Evolutionary conservation across 2,113 vertebrate species (phyloP), one percentile per base, ranked within the genome.

Genomic region (Empidonax traillii): DNA sequence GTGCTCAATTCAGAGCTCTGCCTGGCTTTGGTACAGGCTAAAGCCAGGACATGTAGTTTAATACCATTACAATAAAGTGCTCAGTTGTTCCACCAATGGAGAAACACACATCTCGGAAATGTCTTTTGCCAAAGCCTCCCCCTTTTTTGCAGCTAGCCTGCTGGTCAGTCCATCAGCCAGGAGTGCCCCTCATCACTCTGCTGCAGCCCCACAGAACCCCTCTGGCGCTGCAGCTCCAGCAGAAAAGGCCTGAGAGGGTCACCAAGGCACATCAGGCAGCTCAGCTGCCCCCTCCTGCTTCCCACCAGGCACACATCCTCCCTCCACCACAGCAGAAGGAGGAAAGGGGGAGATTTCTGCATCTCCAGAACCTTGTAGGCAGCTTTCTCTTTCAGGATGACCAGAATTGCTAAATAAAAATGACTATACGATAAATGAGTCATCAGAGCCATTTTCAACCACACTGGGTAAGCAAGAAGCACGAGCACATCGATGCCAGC

Each of bases 401-500:
- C 62, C 59, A n/a, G 2, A 58, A 17, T 20, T 49, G 37, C 43
- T 55, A 30, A 76, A 37, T 28, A 84, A 58, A 91, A 89, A 44
- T 39, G 63, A 39, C 17, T 33, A 8, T 37, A 31, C 39, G 43
- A 92, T 56, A 95, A 91, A 78, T 24, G 39, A 76, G 77, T 31
- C 11, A 7, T n/a, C 80, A 85, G 76, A 87, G 30, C 28, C 25
- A 19, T 65, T 87, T 91, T 78, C 56, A 53, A 56, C 35, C 24
- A 72, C 24, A 59, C 0, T 47, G 33, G 19, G 17, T 41, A 6
- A 52, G 24, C 30, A 56, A 83, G 61, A 75, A 75, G 27, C 33
- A 14, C 0, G 14, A 15, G 3, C 23, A 39, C 59, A 39, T 10
- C 0, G 0, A 37, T 46, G 46, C 21, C 66, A 91, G 74, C 3